These are phyloP conservation scores for Danionella cerebrum DNA, from an alignment of 2,113 vertebrate species.

Conservation along the genomic window DNA sequence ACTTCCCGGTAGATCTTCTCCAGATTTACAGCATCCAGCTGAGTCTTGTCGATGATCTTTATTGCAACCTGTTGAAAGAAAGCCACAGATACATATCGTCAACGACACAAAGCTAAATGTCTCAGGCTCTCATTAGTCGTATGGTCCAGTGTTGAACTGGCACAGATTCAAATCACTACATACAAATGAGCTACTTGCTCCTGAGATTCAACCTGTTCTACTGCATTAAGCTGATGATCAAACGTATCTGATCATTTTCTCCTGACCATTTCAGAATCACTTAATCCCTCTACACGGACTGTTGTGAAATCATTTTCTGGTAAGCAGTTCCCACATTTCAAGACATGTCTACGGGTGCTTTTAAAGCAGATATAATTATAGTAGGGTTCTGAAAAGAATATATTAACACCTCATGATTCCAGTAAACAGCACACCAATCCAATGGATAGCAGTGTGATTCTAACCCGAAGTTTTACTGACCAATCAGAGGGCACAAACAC, in stretches of 20 bases:
- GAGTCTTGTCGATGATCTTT: conserved; percentile 98
- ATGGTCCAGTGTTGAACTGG: background rate
- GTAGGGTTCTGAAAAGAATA: too few species aligned
- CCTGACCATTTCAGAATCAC: background rate
- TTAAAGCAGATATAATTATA: too few species aligned
- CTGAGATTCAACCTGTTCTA: background rate
- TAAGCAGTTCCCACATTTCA: too few species aligned
- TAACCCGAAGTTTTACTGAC: too few species aligned
- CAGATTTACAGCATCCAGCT: conserved; percentile 91
- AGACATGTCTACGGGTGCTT: too few species aligned
- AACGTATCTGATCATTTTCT: conserved; percentile 1
- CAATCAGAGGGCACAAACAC: too few species aligned
- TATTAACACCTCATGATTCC: too few species aligned
- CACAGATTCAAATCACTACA: background rate
- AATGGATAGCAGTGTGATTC: too few species aligned
- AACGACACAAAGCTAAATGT: background rate
- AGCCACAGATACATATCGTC: conserved; percentile 34
- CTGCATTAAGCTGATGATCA: background rate
- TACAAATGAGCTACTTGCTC: background rate
- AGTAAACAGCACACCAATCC: too few species aligned
- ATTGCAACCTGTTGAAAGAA: conserved; percentile 82
- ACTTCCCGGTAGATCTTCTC: conserved; percentile 98
- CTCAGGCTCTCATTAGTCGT: background rate
- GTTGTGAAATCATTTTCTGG: too few species aligned
- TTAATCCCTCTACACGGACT: too few species aligned